Evolutionary conservation across 2,113 vertebrate genomes (phyloP).

Genomic region (Pangasianodon gigas): DNA sequence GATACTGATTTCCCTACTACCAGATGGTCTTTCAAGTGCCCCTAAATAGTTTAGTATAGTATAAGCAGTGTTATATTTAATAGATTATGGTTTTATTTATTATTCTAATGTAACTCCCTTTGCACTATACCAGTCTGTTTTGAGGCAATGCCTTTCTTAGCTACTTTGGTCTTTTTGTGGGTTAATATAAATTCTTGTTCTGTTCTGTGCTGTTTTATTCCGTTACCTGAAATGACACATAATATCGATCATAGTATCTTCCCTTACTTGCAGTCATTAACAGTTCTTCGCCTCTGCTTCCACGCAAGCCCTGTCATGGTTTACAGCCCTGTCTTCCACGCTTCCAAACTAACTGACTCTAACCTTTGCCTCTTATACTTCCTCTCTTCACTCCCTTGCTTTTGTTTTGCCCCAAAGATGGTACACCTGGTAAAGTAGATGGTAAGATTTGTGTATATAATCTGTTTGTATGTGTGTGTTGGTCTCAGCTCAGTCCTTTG

Average conservation of each 20-base stretch:
- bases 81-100: not conserved
- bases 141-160: not conserved
- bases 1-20: not conserved
- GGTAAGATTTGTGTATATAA: slow-evolving; percentile 89
- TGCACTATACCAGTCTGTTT: not conserved
- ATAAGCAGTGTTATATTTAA: not conserved
- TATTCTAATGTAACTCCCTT: not conserved
- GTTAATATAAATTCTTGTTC: not conserved
- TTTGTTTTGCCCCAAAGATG: slow-evolving; percentile 90
- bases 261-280: slow-evolving; percentile 30
- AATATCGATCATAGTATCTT: not conserved
- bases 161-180: not conserved
- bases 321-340: slow-evolving; percentile 48
- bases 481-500: slow-evolving; percentile 5
- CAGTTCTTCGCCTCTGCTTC: slow-evolving; percentile 24
- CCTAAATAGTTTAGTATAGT: not conserved
- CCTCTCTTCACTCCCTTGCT: slow-evolving; percentile 76
- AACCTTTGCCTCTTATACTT: slow-evolving; percentile 68
- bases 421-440: slow-evolving; percentile 90
- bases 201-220: not conserved
- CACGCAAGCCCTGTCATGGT: slow-evolving; percentile 43
- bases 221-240: not conserved
- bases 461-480: slow-evolving; percentile 69
- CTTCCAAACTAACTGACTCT: slow-evolving; percentile 55
- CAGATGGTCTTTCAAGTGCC: not conserved